These are phyloP conservation scores for Terebella lapidaria DNA, from an alignment of 2,888 invertebrate genomes.

Conservation along the genomic window DNA sequence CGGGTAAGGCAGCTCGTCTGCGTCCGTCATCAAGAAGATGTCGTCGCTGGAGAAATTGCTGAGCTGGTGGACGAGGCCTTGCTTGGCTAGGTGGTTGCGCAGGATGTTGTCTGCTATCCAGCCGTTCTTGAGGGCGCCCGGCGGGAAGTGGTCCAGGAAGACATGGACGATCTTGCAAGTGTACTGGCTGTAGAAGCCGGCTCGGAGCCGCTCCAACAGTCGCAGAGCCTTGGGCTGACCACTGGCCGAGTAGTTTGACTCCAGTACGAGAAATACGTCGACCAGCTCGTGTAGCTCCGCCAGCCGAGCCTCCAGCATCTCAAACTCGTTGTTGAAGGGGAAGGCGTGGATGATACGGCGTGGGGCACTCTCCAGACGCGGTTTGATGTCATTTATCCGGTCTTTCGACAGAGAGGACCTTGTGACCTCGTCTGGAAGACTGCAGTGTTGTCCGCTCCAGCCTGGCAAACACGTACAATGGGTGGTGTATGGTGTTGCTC, in stretches of 20 bases:
- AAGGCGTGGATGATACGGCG: slow-evolving; percentile 24
- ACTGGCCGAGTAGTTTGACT: slow-evolving; percentile 44
- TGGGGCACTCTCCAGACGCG: too few relatives aligned
- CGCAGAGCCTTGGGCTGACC: slow-evolving; percentile 41
- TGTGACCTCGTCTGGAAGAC: too few relatives aligned
- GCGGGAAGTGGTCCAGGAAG: slow-evolving; percentile 29
- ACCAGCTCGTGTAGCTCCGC: slow-evolving; percentile 62
- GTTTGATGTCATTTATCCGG: too few relatives aligned
- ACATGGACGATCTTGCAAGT: slow-evolving; percentile 60
- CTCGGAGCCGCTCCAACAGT: slow-evolving; percentile 54
- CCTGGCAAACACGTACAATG: too few relatives aligned
- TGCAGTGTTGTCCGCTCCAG: too few relatives aligned
- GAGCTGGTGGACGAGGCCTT: slow-evolving; percentile 18
- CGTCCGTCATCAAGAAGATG: slow-evolving; percentile 57
- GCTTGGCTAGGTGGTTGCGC: slow-evolving; percentile 15
- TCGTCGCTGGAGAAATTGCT: slow-evolving; percentile 30
- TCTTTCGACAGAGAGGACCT: too few relatives aligned
- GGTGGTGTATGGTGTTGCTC: too few relatives aligned
- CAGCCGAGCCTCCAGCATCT: slow-evolving; percentile 55
- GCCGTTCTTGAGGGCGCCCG: slow-evolving; percentile 29
- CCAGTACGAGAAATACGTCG: slow-evolving; percentile 62
- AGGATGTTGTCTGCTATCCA: slow-evolving; percentile 35
- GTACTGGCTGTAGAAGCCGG: slow-evolving; percentile 29
- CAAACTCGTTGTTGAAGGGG: slow-evolving; percentile 22
- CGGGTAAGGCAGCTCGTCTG: slow-evolving; percentile 62